Evolutionary conservation across 2,888 invertebrate species (phyloP).

Genomic region (Dryadula phaetusa): DNA sequence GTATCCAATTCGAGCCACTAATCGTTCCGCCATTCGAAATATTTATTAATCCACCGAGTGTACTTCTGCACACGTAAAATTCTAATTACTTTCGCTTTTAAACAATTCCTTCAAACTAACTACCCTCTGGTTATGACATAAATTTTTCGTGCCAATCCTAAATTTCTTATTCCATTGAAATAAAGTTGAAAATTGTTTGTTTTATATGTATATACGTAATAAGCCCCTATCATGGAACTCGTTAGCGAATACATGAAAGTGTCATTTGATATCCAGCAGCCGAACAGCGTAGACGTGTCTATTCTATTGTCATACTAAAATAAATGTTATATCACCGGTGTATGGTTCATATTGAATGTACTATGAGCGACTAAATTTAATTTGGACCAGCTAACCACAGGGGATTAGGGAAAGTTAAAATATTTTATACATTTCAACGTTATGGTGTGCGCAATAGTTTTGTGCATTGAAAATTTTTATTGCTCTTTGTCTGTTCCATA

Average conservation of each 20-base stretch:
- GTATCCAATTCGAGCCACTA: constrained; percentile 29
- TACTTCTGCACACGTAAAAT: constrained; percentile 54
- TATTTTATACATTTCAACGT: constrained; percentile 54
- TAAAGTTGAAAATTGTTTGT: constrained; percentile 58
- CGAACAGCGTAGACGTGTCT: constrained; percentile 55
- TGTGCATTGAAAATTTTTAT: constrained; percentile 16
- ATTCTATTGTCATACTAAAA: constrained; percentile 50
- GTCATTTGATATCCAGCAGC: constrained; percentile 73
- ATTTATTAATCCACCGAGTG: constrained; percentile 50
- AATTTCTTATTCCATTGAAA: constrained; percentile 47
- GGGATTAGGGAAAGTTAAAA: constrained; percentile 76
- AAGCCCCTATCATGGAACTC: constrained; percentile 66
- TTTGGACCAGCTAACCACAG: constrained; percentile 40
- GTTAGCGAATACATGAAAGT: constrained; percentile 73
- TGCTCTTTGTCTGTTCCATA: not conserved
- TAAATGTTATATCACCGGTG: constrained; percentile 50
- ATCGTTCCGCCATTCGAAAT: constrained; percentile 44
- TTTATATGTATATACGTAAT: constrained; percentile 56
- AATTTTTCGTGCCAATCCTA: constrained; percentile 44
- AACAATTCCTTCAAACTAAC: constrained; percentile 68
- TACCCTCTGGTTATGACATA: constrained; percentile 55
- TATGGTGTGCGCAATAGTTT: constrained; percentile 9
- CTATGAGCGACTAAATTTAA: constrained; percentile 18
- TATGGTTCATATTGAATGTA: constrained; percentile 56
- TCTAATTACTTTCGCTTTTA: constrained; percentile 65